Evolutionary conservation across 2,113 vertebrate species (phyloP).

Genomic region (Fregata magnificens): DNA sequence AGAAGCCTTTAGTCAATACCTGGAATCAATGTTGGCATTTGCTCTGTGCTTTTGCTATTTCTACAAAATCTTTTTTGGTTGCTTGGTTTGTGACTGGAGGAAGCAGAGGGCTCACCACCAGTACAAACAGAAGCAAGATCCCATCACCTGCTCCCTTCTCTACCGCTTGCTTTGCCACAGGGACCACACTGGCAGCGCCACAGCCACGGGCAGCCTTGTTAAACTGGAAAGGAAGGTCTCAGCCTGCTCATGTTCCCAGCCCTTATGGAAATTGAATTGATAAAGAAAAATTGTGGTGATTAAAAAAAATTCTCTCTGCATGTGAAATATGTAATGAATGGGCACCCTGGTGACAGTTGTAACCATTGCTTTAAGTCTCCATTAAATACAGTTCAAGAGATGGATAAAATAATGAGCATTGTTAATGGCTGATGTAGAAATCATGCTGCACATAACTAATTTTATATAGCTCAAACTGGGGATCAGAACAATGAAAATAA

Average conservation of each 20-base stretch:
- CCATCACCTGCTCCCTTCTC: background rate
- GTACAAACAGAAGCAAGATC: background rate
- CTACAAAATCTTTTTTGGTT: background rate
- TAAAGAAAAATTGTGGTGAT: slow-evolving; percentile 56
- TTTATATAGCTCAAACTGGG: background rate
- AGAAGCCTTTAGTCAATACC: background rate
- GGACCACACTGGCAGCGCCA: background rate
- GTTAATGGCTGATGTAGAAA: slow-evolving; percentile 57
- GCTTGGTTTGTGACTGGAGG: background rate
- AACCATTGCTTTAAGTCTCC: slow-evolving; percentile 42
- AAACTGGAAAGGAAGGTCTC: background rate
- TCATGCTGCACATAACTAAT: slow-evolving; percentile 20
- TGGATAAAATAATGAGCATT: slow-evolving; percentile 57
- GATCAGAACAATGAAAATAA: background rate
- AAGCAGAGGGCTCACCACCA: background rate
- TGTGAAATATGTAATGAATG: slow-evolving; percentile 61
- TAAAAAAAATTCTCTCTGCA: slow-evolving; percentile 52
- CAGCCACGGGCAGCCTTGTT: fast-evolving
- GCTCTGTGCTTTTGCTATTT: background rate
- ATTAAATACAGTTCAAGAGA: slow-evolving; percentile 58
- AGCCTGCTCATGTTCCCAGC: slow-evolving; percentile 6
- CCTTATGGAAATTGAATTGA: slow-evolving; percentile 32
- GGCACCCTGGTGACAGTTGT: slow-evolving; percentile 31
- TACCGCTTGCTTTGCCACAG: background rate
- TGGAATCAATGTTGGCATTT: background rate